Conservation (phyloP, 2,888 invertebrate genomes). For the Scelioninae gen. 1 region DNA sequence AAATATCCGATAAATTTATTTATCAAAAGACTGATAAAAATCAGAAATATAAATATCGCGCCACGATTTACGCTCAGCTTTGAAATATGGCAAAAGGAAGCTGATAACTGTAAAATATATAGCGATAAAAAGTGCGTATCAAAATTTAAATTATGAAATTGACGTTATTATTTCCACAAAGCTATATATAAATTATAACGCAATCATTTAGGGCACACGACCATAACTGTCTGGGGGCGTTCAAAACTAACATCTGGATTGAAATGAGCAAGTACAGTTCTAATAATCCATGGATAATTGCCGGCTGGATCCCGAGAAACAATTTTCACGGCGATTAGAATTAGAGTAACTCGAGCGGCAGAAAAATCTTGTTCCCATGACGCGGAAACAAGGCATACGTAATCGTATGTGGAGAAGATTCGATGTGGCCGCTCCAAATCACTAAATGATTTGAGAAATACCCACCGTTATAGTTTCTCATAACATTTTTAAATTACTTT, state of each 20-base stretch:
- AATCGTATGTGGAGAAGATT: slow-evolving; percentile 81
- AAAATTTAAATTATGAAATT: slow-evolving; percentile 50
- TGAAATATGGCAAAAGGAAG: slow-evolving; percentile 46
- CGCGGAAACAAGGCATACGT: slow-evolving; percentile 79
- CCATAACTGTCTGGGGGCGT: slow-evolving; percentile 32
- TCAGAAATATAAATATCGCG: slow-evolving; percentile 38
- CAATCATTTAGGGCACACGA: slow-evolving; percentile 46
- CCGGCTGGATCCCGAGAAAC: slow-evolving; percentile 72
- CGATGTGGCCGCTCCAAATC: slow-evolving; percentile 77
- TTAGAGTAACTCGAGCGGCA: slow-evolving; percentile 75
- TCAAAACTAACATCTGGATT: slow-evolving; percentile 68
- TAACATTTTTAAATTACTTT: slow-evolving; percentile 43
- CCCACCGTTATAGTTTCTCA: slow-evolving; percentile 74
- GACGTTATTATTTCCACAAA: slow-evolving; percentile 57
- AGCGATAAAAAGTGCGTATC: slow-evolving; percentile 46
- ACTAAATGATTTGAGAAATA: slow-evolving; percentile 82
- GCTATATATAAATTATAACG: slow-evolving; percentile 61
- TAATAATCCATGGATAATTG: slow-evolving; percentile 80
- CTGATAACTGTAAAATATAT: slow-evolving; percentile 51
- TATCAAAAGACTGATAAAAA: slow-evolving; percentile 41
- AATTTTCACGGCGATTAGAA: slow-evolving; percentile 84
- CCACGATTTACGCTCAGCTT: slow-evolving; percentile 27
- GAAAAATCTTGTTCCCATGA: slow-evolving; percentile 80
- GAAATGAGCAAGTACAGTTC: slow-evolving; percentile 53
- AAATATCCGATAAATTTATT: slow-evolving; percentile 26